Base-by-base conservation (phyloP, 2,888 invertebrate genomes). In the Anoplius nigerrimus region DNA sequence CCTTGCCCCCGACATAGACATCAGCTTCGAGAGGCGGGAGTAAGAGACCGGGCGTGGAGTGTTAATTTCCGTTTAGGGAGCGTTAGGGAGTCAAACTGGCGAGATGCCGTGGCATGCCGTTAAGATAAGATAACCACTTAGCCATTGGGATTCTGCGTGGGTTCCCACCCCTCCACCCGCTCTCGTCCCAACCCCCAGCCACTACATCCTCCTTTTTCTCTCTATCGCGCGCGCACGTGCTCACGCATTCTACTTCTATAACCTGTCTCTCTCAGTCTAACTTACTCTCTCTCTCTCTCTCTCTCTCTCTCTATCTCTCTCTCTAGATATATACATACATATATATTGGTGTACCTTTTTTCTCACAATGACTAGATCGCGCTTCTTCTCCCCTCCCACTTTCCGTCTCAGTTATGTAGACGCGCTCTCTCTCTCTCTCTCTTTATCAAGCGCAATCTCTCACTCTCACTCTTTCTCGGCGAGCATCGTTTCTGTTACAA, bases 61-160 rank as follows among this genome's bases (percentile, higher is more conserved):
- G 87, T 88, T 88, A 88, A 88, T 88, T 88, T 88, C 87, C 88
- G 88, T 85, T 88, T 82, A 84, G 85, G 83, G 83, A 82, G 76
- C 82, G 83, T 85, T 83, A 82, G 82, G 77, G 81, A 69, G 80
- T 48, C 74, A 71, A 63, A 58, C 74, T 53, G 73, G 64, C 62
- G 79, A 80, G 84, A 84, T 80, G 83, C 80, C 79, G 81, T 78
- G 65, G 76, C 77, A 56, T 70, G 66, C 81, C 81, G 86, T 87
- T 86, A 82, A 86, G 87, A 87, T 87, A 87, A 87, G 87, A 87
- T 84, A 86, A 83, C 84, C 82, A 81, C 82, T 83, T 85, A 84
- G 81, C 84, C 84, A 86, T 86, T 82, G 82, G 82, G 79, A 84
- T 83, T 82, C 82, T 79, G 71, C 82, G 78, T 51, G 66, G 69